Evolutionary conservation across 2,888 invertebrate genomes (phyloP).

Genomic region (Pristionchus mayeri): DNA sequence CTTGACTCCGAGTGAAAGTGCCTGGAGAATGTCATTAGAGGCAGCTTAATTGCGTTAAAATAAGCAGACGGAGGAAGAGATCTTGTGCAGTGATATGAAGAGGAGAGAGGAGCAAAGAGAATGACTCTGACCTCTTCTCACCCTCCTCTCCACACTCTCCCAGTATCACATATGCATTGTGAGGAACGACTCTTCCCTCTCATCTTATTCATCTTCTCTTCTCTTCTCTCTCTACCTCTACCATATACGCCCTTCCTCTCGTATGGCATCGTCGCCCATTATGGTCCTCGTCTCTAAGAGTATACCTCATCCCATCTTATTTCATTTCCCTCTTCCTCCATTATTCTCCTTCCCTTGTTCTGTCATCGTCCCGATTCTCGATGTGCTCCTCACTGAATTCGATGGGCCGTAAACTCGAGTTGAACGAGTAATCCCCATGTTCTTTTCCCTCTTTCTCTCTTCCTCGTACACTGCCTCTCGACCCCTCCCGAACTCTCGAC

Average conservation of each 20-base stretch:
- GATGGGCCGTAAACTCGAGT: slow-evolving; percentile 38
- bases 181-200: slow-evolving; percentile 27
- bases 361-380: slow-evolving; percentile 6
- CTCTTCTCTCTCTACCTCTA: slow-evolving; percentile 27
- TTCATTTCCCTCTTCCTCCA: slow-evolving; percentile 19
- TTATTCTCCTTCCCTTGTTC: background rate
- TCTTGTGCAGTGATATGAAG: slow-evolving; percentile 21
- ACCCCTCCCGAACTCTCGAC: slow-evolving; percentile 24
- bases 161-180: slow-evolving; percentile 44
- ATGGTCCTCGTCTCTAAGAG: slow-evolving; percentile 34
- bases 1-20: slow-evolving; percentile 29
- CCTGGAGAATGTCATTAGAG: slow-evolving; percentile 43
- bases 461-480: background rate
- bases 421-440: background rate
- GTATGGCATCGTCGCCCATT: slow-evolving; percentile 19
- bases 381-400: slow-evolving; percentile 2
- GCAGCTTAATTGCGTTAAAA: slow-evolving; percentile 46
- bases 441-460: background rate
- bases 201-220: slow-evolving; percentile 37
- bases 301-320: slow-evolving; percentile 45
- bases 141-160: background rate
- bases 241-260: slow-evolving; percentile 33
- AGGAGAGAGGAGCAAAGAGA: slow-evolving; percentile 12
- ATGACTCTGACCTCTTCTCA: slow-evolving; percentile 36
- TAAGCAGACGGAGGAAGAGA: slow-evolving; percentile 3